phyloP scores from a whole-genome alignment of 2,888 invertebrate genomes.

The Cosmia pyralina region DNA sequence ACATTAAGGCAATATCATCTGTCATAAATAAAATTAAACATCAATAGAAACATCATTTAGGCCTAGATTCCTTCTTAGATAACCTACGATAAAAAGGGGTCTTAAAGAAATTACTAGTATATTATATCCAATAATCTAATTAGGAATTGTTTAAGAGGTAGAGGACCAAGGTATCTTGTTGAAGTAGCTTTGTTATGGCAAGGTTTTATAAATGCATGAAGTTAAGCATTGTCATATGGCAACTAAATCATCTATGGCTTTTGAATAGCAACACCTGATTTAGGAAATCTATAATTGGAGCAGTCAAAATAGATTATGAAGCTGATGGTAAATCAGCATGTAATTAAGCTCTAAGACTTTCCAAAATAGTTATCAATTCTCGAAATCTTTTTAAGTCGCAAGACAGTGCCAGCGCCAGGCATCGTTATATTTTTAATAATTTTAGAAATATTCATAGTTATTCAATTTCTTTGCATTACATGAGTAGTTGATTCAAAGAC shows the following conservation, averaged over 20 bases:
- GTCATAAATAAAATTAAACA: slow-evolving; percentile 43
- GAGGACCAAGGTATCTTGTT: slow-evolving; percentile 69
- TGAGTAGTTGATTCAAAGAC: neutral
- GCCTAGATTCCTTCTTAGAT: slow-evolving; percentile 57
- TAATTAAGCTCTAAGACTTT: slow-evolving; percentile 4
- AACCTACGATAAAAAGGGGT: slow-evolving; percentile 49
- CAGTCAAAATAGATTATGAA: slow-evolving; percentile 4
- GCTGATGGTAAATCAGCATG: neutral
- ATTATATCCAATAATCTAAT: slow-evolving; percentile 58
- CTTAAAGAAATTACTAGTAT: slow-evolving; percentile 57
- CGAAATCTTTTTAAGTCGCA: slow-evolving; percentile 3
- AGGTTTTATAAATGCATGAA: slow-evolving; percentile 57
- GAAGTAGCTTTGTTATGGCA: slow-evolving; percentile 66
- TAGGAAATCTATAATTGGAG: slow-evolving; percentile 2
- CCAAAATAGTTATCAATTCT: slow-evolving; percentile 13
- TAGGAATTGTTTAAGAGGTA: slow-evolving; percentile 68
- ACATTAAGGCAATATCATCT: slow-evolving; percentile 38
- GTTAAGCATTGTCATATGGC: slow-evolving; percentile 62
- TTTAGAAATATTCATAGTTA: neutral
- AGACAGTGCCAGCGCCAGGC: neutral
- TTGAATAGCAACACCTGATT: slow-evolving; percentile 31
- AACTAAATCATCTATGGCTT: slow-evolving; percentile 54
- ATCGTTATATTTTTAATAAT: neutral
- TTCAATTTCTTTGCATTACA: neutral
- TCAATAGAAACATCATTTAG: slow-evolving; percentile 60